phyloP scores from a whole-genome alignment of 2,888 invertebrate genomes.

The Chromoteleia sp. region DNA sequence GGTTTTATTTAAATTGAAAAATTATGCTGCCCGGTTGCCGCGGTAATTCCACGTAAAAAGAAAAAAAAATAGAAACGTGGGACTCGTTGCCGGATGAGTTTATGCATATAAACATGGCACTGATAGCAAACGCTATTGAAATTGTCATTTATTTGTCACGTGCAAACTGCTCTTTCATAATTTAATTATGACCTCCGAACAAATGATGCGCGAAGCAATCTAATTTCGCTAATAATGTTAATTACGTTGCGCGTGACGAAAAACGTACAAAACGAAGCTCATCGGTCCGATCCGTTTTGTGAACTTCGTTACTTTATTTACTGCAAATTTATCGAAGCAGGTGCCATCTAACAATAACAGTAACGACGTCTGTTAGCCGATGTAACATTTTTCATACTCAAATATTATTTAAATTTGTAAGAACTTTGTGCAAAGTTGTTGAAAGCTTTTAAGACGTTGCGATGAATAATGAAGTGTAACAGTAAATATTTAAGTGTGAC shows the following conservation, averaged over 20 bases:
- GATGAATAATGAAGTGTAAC: constrained; percentile 42
- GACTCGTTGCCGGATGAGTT: constrained; percentile 53
- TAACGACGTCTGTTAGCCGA: background rate
- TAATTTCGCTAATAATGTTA: constrained; percentile 17
- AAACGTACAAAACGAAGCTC: background rate
- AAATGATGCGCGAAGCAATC: constrained; percentile 21
- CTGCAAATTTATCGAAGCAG: background rate
- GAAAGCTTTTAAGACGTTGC: constrained; percentile 35
- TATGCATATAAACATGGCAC: constrained; percentile 48
- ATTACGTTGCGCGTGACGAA: constrained; percentile 18
- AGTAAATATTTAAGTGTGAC: constrained; percentile 47
- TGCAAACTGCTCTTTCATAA: constrained; percentile 34
- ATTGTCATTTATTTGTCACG: constrained; percentile 36
- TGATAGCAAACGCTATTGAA: constrained; percentile 26
- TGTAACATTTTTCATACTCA: constrained; percentile 9
- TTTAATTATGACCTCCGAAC: constrained; percentile 36
- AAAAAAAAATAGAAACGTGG: constrained; percentile 16
- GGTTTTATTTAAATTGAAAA: constrained; percentile 69
- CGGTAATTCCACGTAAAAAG: constrained; percentile 42
- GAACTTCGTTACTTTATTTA: background rate
- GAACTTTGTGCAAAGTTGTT: constrained; percentile 20
- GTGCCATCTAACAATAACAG: too few species aligned
- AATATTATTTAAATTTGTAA: constrained; percentile 21
- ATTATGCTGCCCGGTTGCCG: constrained; percentile 55
- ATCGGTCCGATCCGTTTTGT: background rate